Base-by-base conservation (phyloP, 2,888 invertebrate genomes). In the Standfussiana lucernea region DNA sequence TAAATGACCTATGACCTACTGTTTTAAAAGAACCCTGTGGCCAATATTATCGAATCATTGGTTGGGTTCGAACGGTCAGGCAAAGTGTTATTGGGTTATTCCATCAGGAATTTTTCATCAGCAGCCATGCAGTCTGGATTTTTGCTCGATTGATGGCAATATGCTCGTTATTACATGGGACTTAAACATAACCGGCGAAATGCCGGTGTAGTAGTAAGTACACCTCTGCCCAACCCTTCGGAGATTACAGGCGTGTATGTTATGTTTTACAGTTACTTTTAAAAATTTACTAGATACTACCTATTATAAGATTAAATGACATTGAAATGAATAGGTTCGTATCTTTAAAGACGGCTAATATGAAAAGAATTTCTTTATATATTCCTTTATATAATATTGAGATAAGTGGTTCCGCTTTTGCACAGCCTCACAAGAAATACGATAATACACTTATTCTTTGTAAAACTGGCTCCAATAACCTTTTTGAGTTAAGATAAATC, bases 401-500 rank as follows among this genome's bases (percentile, higher is more conserved):
- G 42, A 37, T 79, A 64, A 35, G 21, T 40, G 42, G 37, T 11
- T 56, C 42, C 11, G 28, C 42, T 65, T 56, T 56, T 40, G 15
- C 35, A 42, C 8, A 28, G 7, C 2, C 64, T 56, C 56, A 59
- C 13, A 66, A 80, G 40, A 59, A n/a, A 61, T 80, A 66, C 8
- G 59, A 80, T 59, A 65, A 59, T 35, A 72, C 15, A 62, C 32
- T 21, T 67, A 32, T 37, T 70, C 50, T 37, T n/a, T 15, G 70
- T 45, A 61, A 42, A 77, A 53, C 28, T 28, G 24, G 13, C 21
- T 47, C 10, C 15, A 18, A 0, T 61, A 37, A 53, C 61, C 8
- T 53, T 70, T 4, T 7, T 15, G 53, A 50, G 47, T 35, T 50
- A 35, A 61, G 61, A n/a, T 10, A 61, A 77, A 61, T 13, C 28